phyloP scores from a whole-genome alignment of 2,797 vertebrate species.

The Sebastes itinus region DNA sequence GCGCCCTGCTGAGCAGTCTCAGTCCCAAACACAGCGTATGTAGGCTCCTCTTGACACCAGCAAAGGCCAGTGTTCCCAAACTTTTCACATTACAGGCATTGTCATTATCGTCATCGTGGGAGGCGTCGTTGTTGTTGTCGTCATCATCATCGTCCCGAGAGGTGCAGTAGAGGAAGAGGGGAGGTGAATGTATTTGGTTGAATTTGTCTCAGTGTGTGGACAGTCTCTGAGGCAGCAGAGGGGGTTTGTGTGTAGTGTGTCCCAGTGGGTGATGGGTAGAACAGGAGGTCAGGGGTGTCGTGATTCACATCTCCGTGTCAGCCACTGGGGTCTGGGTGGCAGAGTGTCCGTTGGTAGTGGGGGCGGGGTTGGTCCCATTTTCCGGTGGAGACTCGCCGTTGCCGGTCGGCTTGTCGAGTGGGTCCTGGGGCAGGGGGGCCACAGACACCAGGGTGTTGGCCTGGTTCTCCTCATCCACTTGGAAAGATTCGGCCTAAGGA shows the following conservation, averaged over 20 bases:
- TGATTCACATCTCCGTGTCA: constrained; percentile 90
- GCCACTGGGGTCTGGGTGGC: constrained; percentile 83
- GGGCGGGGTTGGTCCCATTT: constrained; percentile 83
- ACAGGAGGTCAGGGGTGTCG: neutral
- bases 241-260: constrained; percentile 33
- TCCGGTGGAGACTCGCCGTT: constrained; percentile 89
- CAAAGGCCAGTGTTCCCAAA: constrained; percentile 50
- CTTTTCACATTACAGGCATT: constrained; percentile 79
- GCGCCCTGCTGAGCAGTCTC: constrained; percentile 16
- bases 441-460: constrained; percentile 89
- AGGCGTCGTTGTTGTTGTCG: constrained; percentile 8
- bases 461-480: constrained; percentile 90
- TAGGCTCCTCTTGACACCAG: constrained; percentile 32
- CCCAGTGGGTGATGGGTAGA: constrained; percentile 19
- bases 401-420: constrained; percentile 85
- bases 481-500: constrained; percentile 89
- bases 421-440: constrained; percentile 83
- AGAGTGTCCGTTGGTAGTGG: constrained; percentile 88
- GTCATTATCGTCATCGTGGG: constrained; percentile 42
- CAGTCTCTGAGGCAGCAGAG: constrained; percentile 47
- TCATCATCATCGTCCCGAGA: neutral
- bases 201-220: constrained; percentile 54
- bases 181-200: neutral
- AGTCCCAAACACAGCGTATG: constrained; percentile 24
- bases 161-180: neutral